Conservation (phyloP, 2,888 invertebrate genomes). For the Amphipyra tragopoginis region DNA sequence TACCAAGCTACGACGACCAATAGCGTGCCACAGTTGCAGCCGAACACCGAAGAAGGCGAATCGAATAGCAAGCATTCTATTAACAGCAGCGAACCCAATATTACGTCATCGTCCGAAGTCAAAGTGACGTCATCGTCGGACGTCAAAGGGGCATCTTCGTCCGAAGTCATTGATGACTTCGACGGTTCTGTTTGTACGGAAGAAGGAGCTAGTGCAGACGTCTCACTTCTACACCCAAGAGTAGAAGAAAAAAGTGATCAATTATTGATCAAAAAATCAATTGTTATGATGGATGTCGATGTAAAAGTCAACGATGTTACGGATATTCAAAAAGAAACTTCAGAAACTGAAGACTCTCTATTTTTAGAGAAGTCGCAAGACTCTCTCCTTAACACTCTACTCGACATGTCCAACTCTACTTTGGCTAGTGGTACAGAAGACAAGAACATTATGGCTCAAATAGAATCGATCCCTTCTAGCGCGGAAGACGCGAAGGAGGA, state of each 20-base stretch:
- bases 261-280: conserved; percentile 5
- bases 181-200: background rate
- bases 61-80: conserved; percentile 18
- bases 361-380: conserved; percentile 42
- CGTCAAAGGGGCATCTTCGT: background rate
- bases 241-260: conserved; percentile 23
- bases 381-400: conserved; percentile 68
- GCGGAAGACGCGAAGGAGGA: conserved; percentile 3
- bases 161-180: conserved; percentile 1
- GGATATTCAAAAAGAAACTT: background rate
- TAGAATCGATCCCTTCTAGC: conserved; percentile 39
- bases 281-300: background rate
- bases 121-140: background rate
- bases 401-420: conserved; percentile 71
- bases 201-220: conserved; percentile 4
- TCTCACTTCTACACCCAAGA: conserved; percentile 33
- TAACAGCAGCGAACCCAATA: conserved; percentile 34
- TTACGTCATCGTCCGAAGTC: conserved; percentile 28
- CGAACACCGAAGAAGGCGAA: conserved; percentile 16
- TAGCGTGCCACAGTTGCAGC: conserved; percentile 18
- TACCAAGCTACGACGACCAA: conserved; percentile 46
- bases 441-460: conserved; percentile 46
- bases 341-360: conserved; percentile 1
- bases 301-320: background rate
- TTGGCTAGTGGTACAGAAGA: conserved; percentile 46